Evolutionary conservation across 2,888 invertebrate species (phyloP), one percentile per base, ranked within the genome.

Genomic region (Sarcophaga variegata): DNA sequence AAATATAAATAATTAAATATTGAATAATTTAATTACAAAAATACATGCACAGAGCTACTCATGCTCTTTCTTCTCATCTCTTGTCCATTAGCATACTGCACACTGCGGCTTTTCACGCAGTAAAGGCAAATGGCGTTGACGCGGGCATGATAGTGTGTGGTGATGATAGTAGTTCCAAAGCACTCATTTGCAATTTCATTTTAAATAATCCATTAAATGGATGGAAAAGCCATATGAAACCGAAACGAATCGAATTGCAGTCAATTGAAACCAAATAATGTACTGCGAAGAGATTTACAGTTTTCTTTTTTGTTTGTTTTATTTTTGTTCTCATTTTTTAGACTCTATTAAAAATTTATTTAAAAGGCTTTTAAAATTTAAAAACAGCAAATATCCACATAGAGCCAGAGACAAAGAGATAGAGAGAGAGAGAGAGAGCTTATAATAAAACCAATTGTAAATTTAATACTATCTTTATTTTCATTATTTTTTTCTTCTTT

Each of bases 21-120:
- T 72, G 59, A 80, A 79, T 86, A 80, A 82, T 83, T 83, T 37
- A 81, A 81, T 74, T 74, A 49, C 37, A 37, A 37, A 37, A 37
- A 37, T 6, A 14, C 14, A 49, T 49, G 14, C 14, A 14, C 49
- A 49, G 3, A 49, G 11, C 2, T 14, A 49, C 49, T 10, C 14
- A 14, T 49, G 12, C 14, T 49, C 49, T 54, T 54, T 2, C 54
- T 2, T 10, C 2, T 37, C 37, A 37, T 37, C 37, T 37, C 37
- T 37, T 37, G 37, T 8, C 27, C 37, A 37, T 37, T 37, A 37
- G 37, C 27, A 37, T 37, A 37, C 37, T 10, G 37, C 37, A 8
- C 4, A 54, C 2, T 54, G 54, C 14, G 14, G 17, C 17, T 17
- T 14, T 17, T 54, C 54, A 14, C 5, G 17, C 12, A 17, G 12